Evolutionary conservation across 1,140 invertebrate genomes (phyloP).

Genomic region (Rhopalosiphum padi): DNA sequence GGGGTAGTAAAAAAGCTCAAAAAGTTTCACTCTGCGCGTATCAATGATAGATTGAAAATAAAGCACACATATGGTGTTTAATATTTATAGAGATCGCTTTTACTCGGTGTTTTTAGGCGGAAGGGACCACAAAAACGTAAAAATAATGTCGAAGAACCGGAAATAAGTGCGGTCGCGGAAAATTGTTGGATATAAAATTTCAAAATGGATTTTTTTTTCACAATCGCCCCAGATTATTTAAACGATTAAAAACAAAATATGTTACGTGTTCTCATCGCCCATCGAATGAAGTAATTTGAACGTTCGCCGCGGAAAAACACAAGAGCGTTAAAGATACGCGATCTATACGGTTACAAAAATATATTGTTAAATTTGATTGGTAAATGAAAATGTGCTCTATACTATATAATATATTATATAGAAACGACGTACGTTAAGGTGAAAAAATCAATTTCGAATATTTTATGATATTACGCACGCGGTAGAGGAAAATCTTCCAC

Average conservation of each 20-base stretch:
- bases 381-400: not conserved
- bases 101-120: not conserved
- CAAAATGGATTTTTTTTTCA: not conserved
- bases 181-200: not conserved
- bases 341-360: not conserved
- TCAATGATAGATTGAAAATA: not conserved
- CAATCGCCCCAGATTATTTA: not conserved
- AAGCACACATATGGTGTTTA: not conserved
- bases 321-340: not conserved
- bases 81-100: not conserved
- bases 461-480: too few relatives aligned
- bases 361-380: not conserved
- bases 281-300: not conserved
- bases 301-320: not conserved
- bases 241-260: not conserved
- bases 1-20: not conserved
- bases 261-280: not conserved
- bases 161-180: not conserved
- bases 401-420: too few relatives aligned
- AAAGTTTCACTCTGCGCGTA: not conserved
- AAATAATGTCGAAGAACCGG: not conserved
- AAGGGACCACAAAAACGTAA: not conserved
- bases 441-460: too few relatives aligned
- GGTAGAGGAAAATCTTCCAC: too few relatives aligned
- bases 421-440: too few relatives aligned